Conservation (phyloP, 2,113 vertebrate species). For the Oxygymnocypris stewartii region DNA sequence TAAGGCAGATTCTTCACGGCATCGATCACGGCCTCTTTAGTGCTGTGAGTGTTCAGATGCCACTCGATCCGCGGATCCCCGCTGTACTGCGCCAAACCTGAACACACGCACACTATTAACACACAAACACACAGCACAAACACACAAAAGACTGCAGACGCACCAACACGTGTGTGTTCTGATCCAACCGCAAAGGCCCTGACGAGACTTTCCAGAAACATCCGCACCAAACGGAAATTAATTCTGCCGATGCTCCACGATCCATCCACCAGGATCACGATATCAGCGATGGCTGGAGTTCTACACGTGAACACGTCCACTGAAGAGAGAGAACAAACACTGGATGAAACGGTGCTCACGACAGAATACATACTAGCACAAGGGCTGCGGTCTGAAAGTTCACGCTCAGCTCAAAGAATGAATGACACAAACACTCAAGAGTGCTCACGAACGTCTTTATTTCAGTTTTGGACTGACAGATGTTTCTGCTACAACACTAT, state of each 20-base stretch:
- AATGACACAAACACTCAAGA: not conserved
- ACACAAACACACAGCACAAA: slow-evolving; percentile 8
- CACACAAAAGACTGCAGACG: not conserved
- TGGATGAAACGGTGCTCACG: not conserved
- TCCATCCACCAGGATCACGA: slow-evolving; percentile 95
- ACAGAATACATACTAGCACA: not conserved
- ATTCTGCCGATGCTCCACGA: slow-evolving; percentile 98
- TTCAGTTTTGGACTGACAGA: not conserved
- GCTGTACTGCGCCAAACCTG: slow-evolving; percentile 95
- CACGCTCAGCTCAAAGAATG: not conserved
- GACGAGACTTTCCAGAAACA: slow-evolving; percentile 92
- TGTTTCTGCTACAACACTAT: not conserved
- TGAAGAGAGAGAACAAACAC: slow-evolving; percentile 55
- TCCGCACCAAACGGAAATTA: slow-evolving; percentile 93
- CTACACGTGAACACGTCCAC: slow-evolving; percentile 82
- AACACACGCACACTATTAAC: slow-evolving; percentile 2
- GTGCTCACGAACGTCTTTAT: not conserved
- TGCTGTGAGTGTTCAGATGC: slow-evolving; percentile 87
- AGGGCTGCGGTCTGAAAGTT: not conserved
- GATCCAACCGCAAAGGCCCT: slow-evolving; percentile 85
- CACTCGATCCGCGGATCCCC: slow-evolving; percentile 96
- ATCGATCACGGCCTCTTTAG: slow-evolving; percentile 87
- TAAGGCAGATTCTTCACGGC: slow-evolving; percentile 93
- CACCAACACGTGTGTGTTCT: slow-evolving; percentile 90
- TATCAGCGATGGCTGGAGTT: slow-evolving; percentile 85